A percentile compares a stretch with the other conserved stretches of the same genome.
phyloP scores from a whole-genome alignment of 1,140 invertebrate species.

The Sitobion miscanthi region DNA sequence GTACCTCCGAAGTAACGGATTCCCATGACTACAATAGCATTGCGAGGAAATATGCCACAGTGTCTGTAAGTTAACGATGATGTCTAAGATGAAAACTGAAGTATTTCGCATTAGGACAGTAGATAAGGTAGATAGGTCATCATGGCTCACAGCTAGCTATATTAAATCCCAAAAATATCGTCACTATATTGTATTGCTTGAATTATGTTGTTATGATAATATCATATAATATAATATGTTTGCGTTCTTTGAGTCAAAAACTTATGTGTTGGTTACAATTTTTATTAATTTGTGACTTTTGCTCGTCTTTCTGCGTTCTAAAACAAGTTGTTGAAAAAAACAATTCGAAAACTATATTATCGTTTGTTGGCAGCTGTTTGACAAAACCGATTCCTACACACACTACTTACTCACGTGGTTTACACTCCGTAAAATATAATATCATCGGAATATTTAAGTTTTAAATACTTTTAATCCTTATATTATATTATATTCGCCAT shows the following conservation, averaged over 20 bases:
- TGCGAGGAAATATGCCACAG: not conserved
- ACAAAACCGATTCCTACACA: not conserved
- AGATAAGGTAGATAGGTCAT: not conserved
- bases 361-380: not conserved
- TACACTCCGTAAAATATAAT: not conserved
- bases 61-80: not conserved
- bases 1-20: not conserved
- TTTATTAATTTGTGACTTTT: not conserved
- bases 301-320: not conserved
- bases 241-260: not conserved
- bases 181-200: not conserved
- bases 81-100: not conserved
- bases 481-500: not conserved
- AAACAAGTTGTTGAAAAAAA: not conserved
- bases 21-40: not conserved
- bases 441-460: not conserved
- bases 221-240: not conserved
- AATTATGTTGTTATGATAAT: not conserved
- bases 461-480: not conserved
- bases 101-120: not conserved
- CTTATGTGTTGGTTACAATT: not conserved
- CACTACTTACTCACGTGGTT: not conserved
- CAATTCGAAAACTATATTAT: not conserved
- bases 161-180: not conserved
- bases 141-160: not conserved